Percentiles rank a stretch among this genome's conserved stretches.
Conservation (phyloP, 2,113 vertebrate genomes). For the Circaetus cinerascens region DNA sequence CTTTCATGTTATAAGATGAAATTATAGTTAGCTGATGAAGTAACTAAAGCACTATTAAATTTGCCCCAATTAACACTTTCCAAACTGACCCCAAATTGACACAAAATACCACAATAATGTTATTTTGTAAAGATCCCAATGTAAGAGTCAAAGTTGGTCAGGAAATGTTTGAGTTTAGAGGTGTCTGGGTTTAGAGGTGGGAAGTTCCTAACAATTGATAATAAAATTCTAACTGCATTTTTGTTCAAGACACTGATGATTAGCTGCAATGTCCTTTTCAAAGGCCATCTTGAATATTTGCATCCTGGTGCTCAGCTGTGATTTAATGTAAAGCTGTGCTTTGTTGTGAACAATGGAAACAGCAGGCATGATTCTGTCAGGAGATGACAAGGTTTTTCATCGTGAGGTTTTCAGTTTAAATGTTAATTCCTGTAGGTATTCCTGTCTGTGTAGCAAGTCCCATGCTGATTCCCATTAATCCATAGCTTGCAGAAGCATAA, state of each 20-base stretch:
- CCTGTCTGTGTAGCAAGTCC: neutral
- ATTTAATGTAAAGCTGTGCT: neutral
- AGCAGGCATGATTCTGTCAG: neutral
- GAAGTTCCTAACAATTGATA: neutral
- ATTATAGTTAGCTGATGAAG: neutral
- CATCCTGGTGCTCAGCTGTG: neutral
- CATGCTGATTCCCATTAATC: neutral
- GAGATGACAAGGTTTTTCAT: neutral
- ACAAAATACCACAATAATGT: neutral
- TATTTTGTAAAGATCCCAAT: neutral
- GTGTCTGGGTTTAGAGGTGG: neutral
- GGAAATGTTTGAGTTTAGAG: neutral
- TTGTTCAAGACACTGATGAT: neutral
- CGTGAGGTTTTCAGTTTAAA: neutral
- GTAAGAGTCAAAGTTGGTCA: neutral
- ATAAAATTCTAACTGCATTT: neutral
- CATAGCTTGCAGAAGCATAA: neutral
- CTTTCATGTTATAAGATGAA: neutral
- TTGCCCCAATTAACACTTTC: neutral
- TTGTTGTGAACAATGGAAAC: neutral
- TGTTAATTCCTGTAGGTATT: neutral
- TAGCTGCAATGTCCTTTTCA: neutral
- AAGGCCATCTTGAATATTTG: neutral
- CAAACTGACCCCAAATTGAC: neutral
- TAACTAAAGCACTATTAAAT: neutral